Percentiles rank a stretch among this genome's conserved stretches.
Evolutionary conservation across 2,888 invertebrate species (phyloP).

Genomic region (Drosophila siamana): DNA sequence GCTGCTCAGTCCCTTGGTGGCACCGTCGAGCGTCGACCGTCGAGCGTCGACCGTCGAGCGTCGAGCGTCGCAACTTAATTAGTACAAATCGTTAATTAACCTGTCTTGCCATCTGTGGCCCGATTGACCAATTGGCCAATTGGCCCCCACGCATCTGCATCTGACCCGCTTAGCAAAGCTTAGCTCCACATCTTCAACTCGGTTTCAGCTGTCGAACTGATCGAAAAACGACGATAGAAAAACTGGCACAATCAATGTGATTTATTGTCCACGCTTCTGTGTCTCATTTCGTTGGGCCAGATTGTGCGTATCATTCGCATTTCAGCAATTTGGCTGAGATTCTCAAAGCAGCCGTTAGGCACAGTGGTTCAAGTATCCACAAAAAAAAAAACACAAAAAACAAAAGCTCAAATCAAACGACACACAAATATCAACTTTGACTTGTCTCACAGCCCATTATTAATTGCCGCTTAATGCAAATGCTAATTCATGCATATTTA

Average conservation of each 20-base stretch:
- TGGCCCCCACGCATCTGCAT: conserved; percentile 73
- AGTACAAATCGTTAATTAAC: conserved; percentile 76
- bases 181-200: not conserved
- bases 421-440: not conserved
- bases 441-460: not conserved
- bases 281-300: conserved; percentile 11
- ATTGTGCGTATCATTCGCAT: conserved; percentile 30
- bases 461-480: conserved; percentile 1
- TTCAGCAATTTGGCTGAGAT: conserved; percentile 9
- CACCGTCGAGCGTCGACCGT: conserved; percentile 8
- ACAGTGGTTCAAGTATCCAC: too few species aligned
- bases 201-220: not conserved
- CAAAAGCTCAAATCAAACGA: too few species aligned
- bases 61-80: conserved; percentile 56
- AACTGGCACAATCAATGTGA: conserved; percentile 38
- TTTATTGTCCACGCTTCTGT: conserved; percentile 35
- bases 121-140: conserved; percentile 77
- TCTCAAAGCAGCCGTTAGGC: conserved; percentile 39
- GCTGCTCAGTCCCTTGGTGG: conserved; percentile 23
- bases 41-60: conserved; percentile 11
- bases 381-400: too few species aligned
- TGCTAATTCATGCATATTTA: conserved; percentile 15
- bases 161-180: conserved; percentile 64
- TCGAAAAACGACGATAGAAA: conserved; percentile 18
- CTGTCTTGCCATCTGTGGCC: conserved; percentile 71